Evolutionary conservation across 2,888 invertebrate species (phyloP), one percentile per base, ranked within the genome.

Genomic region (Neoitamus cyanurus): DNA sequence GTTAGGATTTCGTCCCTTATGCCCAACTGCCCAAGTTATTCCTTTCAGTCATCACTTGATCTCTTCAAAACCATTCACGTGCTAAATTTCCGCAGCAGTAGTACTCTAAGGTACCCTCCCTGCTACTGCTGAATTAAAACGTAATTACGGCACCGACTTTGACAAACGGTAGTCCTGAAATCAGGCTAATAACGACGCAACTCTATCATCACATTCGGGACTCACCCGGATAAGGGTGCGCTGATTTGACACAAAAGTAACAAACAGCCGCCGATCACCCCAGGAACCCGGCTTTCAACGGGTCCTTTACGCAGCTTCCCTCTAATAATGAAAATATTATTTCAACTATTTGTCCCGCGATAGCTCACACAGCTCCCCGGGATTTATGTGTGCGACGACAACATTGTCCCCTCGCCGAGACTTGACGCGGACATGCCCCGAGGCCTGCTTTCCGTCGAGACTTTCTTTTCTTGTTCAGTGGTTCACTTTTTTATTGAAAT

Each of bases 281-380:
- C 20, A 75, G 42, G 42, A 42, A 28, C 25, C 37, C 20, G 36
- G 15, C 25, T 9, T 25, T 75, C 75, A 75, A 46, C 72, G 72
- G 37, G 15, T 73, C 42, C 73, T 83, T 83, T 34, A 78, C 78
- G 34, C 77, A 78, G 46, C 58, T 83, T 36, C 37, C 78, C 48
- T 34, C 78, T 83, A 85, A 85, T 85, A 83, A 78, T 72, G 83
- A 85, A 85, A 83, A 85, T 83, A 85, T 83, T 85, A 83, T 77
- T 83, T 83, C 80, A 77, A 72, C 46, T 75, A 73, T 20, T n/a
- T 15, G 34, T 31, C n/a, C 20, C 42, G 25, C 25, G 42, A 75
- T 75, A 25, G 75, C 42, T 75, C 28, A 42, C 75, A 37, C 75
- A 42, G 28, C 20, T 37, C 28, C 30, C 48, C 46, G 42, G 31